phyloP scores from a whole-genome alignment of 2,888 invertebrate genomes.

The Graphium colonna region DNA sequence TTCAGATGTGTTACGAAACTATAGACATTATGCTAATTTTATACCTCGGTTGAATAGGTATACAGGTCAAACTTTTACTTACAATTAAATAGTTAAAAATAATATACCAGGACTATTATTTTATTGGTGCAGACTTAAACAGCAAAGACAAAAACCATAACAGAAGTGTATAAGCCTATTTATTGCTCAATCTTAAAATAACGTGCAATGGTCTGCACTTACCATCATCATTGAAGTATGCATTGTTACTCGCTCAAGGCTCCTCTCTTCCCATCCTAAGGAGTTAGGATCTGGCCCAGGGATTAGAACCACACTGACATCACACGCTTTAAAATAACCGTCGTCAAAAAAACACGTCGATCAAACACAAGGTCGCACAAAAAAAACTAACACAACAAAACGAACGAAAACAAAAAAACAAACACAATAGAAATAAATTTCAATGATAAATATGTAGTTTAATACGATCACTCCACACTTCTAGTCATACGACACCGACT shows the following conservation, averaged over 20 bases:
- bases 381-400: conserved; percentile 45
- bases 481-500: conserved; percentile 27
- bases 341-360: conserved; percentile 61
- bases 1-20: no score
- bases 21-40: no score
- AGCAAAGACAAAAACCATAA: conserved; percentile 1
- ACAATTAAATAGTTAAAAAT: no score
- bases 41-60: no score
- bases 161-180: no score
- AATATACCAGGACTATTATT: no score
- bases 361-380: conserved; percentile 72
- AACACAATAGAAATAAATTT: conserved; percentile 30
- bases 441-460: conserved; percentile 22
- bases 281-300: conserved; percentile 60
- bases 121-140: no score
- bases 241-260: conserved; percentile 50
- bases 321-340: conserved; percentile 71
- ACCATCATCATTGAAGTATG: conserved; percentile 77
- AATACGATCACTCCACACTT: conserved; percentile 26
- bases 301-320: conserved; percentile 58
- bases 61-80: no score
- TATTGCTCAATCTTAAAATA: conserved; percentile 17
- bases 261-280: conserved; percentile 43
- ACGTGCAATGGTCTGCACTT: conserved; percentile 33
- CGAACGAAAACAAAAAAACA: conserved; percentile 35